Base-by-base conservation (phyloP, 2,888 invertebrate species). In the Salpingus planirostris region DNA sequence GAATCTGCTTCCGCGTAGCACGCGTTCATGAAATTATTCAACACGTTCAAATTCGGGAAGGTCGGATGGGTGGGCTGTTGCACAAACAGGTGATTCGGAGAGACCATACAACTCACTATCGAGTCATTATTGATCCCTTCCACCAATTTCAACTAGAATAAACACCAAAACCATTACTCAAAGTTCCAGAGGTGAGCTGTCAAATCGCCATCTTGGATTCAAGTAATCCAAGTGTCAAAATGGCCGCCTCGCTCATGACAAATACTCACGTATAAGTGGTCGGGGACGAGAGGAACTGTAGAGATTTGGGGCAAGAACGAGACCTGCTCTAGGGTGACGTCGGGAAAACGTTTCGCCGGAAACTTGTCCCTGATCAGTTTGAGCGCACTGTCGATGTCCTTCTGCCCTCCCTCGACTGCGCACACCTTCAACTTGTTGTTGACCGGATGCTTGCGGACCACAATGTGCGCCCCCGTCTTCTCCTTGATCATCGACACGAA, bases 21-120 rank as follows among this genome's bases (percentile, higher is more conserved):
- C 38, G 74, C 70, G 49, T 79, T 81, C 83, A 97, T 90, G 59
- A 75, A 80, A 49, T 74, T 73, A 61, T 85, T 87, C 49, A 95
- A 73, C 38, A 81, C 70, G 54, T 82, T 78, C 49, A 96, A 73
- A 35, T 82, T 79, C 11, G 86, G 85, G 70, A 84, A 92, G 24
- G 92, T 82, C 3, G 96, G 95, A 69, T 97, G 96, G 36, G 90
- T 80, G 2, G 92, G 93, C 64, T 93, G 87, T 64, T 96, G 96
- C 36, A 98, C 74, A 69, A 96, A 97, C 59, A 97, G 73, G 62
- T 92, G 91, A 24, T 84, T 83, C 29, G 91, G 86, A 43, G 80
- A 78, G 43, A 90, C 79, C 56, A 93, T 76, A 51, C 86, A 82
- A 57, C 88, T 89, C 52, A 97, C 76, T 41, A 84, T 78, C 13